Base-by-base conservation (phyloP, 2,888 invertebrate genomes). In the Nephrotoma guestfalica region DNA sequence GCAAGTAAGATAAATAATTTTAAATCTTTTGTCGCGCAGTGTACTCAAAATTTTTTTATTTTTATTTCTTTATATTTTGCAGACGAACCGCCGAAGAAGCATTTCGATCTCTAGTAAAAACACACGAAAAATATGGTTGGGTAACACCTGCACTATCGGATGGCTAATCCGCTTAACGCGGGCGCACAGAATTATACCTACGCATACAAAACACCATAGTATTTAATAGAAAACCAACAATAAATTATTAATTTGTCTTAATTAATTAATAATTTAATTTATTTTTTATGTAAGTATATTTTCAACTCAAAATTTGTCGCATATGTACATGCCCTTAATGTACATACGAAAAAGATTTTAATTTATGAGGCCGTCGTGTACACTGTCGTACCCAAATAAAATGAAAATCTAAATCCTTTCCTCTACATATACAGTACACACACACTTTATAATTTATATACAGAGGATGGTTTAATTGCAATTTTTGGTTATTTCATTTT, bases 71-170 rank as follows among this genome's bases (percentile, higher is more conserved):
- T 85, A 30, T 51, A 84, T 86, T 30, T 88, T 88, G 88, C 89
- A 92, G 94, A 88, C 93, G 96, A 88, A 94, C 96, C 86, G 97
- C 97, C n/a, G 97, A 97, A 90, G 96, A 96, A 90, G 96, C 97
- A 42, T 97, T 97, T 92, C 93, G 96, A 88, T 96, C 96, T 87
- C 93, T 97, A 88, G 97, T 97, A 87, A 96, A 96, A 91, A 97
- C 97, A 7, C 97, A 97, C 90, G 97, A 97, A 90, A 97, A 97
- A 90, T 97, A 97, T 90, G 97, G 97, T 86, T 97, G 97, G 97
- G 97, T 97, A 86, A 97, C 97, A 41, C 97, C 97, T 41, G 95
- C 96, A 15, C 93, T 97, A 88, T 94, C 96, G 85, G 97, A 97
- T 91, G 97, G 97, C 90, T 97, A 95, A 94, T 42, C 43, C 41